Percentiles rank a stretch among this genome's conserved stretches.
phyloP scores from a whole-genome alignment of 1,140 invertebrate species.

The Nasonia longicornis region DNA sequence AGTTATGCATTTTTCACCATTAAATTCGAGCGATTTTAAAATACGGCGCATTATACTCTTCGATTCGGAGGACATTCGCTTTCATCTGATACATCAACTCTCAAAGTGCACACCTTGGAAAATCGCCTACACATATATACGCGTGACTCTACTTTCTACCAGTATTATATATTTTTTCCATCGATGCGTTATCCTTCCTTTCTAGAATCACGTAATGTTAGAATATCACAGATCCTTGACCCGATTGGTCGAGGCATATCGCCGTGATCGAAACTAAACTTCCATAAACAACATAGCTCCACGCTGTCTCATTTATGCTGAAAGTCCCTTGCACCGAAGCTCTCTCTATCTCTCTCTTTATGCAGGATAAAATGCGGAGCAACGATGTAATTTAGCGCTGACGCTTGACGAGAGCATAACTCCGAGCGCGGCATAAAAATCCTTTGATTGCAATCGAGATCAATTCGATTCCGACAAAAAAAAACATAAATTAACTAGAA shows the following conservation, averaged over 20 bases:
- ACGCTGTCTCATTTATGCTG: slow-evolving; percentile 34
- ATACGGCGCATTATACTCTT: neutral
- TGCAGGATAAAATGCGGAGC: slow-evolving; percentile 33
- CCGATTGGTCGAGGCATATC: slow-evolving; percentile 35
- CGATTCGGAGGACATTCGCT: slow-evolving; percentile 4
- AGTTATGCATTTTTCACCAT: neutral
- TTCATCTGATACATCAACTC: slow-evolving; percentile 24
- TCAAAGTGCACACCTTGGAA: slow-evolving; percentile 15
- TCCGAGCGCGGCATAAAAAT: neutral
- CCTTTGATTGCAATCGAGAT: neutral
- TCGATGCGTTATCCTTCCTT: slow-evolving; percentile 41
- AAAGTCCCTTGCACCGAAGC: slow-evolving; percentile 24
- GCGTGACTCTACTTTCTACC: slow-evolving; percentile 25
- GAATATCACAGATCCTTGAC: slow-evolving; percentile 47
- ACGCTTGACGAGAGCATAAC: neutral
- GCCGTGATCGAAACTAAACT: slow-evolving; percentile 45
- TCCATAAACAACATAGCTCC: slow-evolving; percentile 46
- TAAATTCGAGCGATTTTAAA: neutral
- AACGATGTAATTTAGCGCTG: neutral
- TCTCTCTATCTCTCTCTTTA: neutral
- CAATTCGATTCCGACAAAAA: neutral
- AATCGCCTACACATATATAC: neutral
- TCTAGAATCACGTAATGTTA: slow-evolving; percentile 48
- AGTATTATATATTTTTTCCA: slow-evolving; percentile 32
- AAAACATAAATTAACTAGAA: neutral